These are phyloP conservation scores for Latrodectus geometricus DNA, from an alignment of 1,140 invertebrate species.

Conservation along the genomic window DNA sequence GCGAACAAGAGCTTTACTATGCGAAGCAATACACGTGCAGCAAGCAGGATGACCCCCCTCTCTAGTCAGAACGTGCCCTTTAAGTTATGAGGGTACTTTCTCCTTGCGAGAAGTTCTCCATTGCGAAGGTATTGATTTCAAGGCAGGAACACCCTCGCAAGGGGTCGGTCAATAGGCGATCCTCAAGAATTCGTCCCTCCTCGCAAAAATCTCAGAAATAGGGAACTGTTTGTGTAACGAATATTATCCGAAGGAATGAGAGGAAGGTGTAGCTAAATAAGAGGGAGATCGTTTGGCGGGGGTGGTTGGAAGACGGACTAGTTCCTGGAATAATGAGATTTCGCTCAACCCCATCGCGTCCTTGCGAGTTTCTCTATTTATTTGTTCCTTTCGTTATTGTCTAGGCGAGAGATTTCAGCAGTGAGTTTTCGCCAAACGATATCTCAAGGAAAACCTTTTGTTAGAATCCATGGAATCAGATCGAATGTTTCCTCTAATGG, in stretches of 20 bases:
- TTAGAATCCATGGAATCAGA: too few species aligned
- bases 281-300: background rate
- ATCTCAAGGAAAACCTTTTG: too few species aligned
- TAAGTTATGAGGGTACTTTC: conserved; percentile 53
- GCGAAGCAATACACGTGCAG: background rate
- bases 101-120: background rate
- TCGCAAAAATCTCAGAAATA: background rate
- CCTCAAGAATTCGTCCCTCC: background rate
- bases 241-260: background rate
- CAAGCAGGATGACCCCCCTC: background rate
- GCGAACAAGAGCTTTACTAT: background rate
- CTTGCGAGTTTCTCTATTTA: too few species aligned
- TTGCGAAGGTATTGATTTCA: conserved; percentile 17
- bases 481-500: too few species aligned
- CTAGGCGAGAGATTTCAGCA: too few species aligned
- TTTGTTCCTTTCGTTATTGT: too few species aligned
- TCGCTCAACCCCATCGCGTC: background rate
- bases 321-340: background rate
- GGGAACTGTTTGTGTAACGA: background rate
- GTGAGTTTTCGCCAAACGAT: too few species aligned
- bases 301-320: background rate
- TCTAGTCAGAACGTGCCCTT: conserved; percentile 31
- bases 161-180: background rate
- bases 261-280: background rate
- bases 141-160: background rate